A percentile compares a stretch with the other conserved stretches of the same genome.
Evolutionary conservation across 1,140 invertebrate species (phyloP).

Genomic region (Drosophila melanica): DNA sequence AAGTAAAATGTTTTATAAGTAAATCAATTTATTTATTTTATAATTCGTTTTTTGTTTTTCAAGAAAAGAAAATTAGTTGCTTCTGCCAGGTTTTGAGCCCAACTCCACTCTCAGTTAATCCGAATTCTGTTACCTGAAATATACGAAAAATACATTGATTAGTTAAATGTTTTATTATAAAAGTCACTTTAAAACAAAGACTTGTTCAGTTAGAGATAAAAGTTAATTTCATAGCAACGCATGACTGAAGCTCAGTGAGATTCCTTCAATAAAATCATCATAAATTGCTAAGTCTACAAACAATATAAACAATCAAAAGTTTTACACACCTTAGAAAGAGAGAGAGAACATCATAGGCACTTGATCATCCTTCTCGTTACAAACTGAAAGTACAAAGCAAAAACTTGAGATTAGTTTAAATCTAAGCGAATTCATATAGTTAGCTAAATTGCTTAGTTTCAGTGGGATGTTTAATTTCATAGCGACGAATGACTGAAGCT

Average conservation of each 20-base stretch:
- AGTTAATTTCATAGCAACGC: slow-evolving; percentile 79
- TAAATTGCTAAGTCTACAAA: too few species aligned
- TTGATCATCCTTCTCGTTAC: neutral
- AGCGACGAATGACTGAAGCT: slow-evolving; percentile 81
- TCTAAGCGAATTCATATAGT: neutral
- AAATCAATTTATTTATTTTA: slow-evolving; percentile 1
- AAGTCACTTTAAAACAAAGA: neutral
- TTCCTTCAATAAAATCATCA: slow-evolving; percentile 85
- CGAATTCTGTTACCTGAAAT: slow-evolving; percentile 27
- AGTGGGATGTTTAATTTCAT: slow-evolving; percentile 74
- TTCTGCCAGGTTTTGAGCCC: neutral
- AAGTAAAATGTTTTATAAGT: slow-evolving; percentile 3
- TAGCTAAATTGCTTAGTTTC: slow-evolving; percentile 6
- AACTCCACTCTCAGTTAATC: neutral
- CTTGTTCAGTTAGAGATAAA: slow-evolving; percentile 56
- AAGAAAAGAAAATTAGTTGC: neutral
- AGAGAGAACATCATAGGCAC: neutral
- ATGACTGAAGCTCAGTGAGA: slow-evolving; percentile 86
- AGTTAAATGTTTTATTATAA: slow-evolving; percentile 6
- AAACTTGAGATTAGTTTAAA: slow-evolving; percentile 22
- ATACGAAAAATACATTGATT: slow-evolving; percentile 3
- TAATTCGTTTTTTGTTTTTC: neutral
- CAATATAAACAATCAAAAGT: neutral
- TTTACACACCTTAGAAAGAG: slow-evolving; percentile 61
- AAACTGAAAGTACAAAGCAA: slow-evolving; percentile 30